Base-by-base conservation (phyloP, 2,888 invertebrate genomes). In the Standfussiana lucernea region DNA sequence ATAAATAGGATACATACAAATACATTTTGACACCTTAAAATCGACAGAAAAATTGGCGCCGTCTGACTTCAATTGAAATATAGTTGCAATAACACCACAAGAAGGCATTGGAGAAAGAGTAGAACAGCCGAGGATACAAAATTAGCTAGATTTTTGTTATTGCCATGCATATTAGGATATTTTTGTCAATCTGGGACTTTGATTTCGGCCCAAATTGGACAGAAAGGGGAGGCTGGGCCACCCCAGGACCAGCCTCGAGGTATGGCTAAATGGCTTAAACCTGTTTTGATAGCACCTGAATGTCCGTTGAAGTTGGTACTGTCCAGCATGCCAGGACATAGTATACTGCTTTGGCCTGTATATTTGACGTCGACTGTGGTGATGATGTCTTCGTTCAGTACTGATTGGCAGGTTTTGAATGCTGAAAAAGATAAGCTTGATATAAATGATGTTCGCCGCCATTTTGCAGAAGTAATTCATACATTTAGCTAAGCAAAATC, bases 171-270 rank as follows among this genome's bases (percentile, higher is more conserved):
- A 42, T 73, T 77, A 53, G 65, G 78, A 79, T 82, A 72, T 88
- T 85, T 90, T 90, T 80, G 95, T 96, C 96, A 96, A 94, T 96
- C 96, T 50, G 96, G 95, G 73, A 96, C 89, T 64, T 95, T 95
- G 11, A 96, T 94, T 93, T 98, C 98, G n/a, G 97, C 97, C 98
- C 98, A 98, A 3, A 98, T 95, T 2, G 98, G 98, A 89, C 98
- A 98, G 93, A 97, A 97, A 56, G 97, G 97, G 42, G 98, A 98
- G 2, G 97, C 98, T 0, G 98, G 97, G 0, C 98, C 98, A 21
- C 98, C 98, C 98, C 98, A 98, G 32, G 97, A 97, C 98, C 98
- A 98, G 8, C 98, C 98, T n/a, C 98, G 97, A 0, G 98, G 98
- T 84, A 98, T 98, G 68, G 98, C 98, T 72, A 98, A 94, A 90